Evolutionary conservation across 2,797 vertebrate genomes (phyloP).

Genomic region (Coregonus sp.): DNA sequence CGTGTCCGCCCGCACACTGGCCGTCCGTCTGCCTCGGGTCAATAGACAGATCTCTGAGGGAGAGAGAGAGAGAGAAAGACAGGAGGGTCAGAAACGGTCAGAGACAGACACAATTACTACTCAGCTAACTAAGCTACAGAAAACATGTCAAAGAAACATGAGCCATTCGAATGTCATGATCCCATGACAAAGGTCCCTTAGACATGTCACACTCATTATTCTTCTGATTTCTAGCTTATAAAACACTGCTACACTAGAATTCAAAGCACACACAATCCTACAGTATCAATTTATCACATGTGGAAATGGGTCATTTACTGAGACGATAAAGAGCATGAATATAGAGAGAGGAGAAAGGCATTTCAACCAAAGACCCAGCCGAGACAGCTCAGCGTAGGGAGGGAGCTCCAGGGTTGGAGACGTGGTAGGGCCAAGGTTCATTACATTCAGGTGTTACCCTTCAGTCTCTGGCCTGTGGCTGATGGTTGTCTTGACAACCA

Average conservation of each 20-base stretch:
- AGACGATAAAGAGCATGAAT: background rate
- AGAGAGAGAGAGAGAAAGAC: conserved; percentile 21
- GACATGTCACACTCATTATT: background rate
- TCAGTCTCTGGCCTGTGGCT: conserved; percentile 33
- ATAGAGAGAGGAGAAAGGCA: background rate
- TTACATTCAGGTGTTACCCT: conserved; percentile 44
- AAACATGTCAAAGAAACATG: background rate
- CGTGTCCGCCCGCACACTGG: conserved; percentile 88
- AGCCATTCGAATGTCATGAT: background rate
- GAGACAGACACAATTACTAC: conserved; percentile 1
- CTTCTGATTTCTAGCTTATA: background rate
- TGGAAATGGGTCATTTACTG: background rate
- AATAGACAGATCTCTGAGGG: conserved; percentile 88
- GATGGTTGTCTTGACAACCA: conserved; percentile 68
- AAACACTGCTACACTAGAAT: background rate
- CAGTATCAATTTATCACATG: background rate
- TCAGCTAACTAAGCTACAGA: conserved; percentile 1
- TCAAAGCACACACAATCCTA: background rate
- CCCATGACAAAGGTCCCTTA: background rate
- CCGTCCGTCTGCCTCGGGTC: conserved; percentile 89
- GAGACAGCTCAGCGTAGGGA: conserved; percentile 43
- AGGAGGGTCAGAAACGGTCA: background rate
- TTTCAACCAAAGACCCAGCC: background rate
- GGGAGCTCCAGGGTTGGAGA: conserved; percentile 48
- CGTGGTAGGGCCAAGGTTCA: conserved; percentile 44